Percentiles rank a stretch among this genome's conserved stretches.
Conservation (phyloP, 2,113 vertebrate species). For the Camarhynchus parvulus region DNA sequence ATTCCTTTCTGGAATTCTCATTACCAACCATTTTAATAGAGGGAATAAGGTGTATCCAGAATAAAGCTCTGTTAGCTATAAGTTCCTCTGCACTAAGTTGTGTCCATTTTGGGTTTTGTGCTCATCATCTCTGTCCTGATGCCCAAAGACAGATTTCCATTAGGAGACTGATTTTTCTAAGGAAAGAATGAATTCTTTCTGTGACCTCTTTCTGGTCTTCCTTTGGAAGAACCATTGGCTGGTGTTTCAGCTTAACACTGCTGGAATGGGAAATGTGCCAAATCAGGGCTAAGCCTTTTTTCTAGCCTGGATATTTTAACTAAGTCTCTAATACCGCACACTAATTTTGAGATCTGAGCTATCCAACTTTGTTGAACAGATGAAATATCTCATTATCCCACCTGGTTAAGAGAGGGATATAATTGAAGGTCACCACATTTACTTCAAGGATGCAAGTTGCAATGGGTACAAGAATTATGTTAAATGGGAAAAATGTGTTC, state of each 20-base stretch:
- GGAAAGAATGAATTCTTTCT: not conserved
- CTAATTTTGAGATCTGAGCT: not conserved
- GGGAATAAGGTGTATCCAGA: no score
- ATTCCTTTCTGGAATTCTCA: not conserved
- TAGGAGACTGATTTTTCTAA: not conserved
- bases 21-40: not conserved
- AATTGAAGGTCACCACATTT: not conserved
- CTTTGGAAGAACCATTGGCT: not conserved
- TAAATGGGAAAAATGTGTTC: not conserved
- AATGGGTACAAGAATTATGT: not conserved
- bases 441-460: not conserved
- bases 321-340: not conserved
- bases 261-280: not conserved
- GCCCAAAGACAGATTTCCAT: not conserved
- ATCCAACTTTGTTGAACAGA: not conserved
- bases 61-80: no score
- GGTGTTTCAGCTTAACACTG: not conserved
- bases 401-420: not conserved
- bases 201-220: not conserved
- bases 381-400: not conserved
- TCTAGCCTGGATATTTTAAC: not conserved
- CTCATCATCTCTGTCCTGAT: no score
- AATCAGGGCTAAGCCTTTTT: not conserved
- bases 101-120: no score
- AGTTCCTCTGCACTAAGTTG: no score